Percentiles rank a stretch among this genome's conserved stretches.
Evolutionary conservation across 35 echinoderm and acorn worm species (phyloP).

Genomic region (Heliocidaris erythrogramma): DNA sequence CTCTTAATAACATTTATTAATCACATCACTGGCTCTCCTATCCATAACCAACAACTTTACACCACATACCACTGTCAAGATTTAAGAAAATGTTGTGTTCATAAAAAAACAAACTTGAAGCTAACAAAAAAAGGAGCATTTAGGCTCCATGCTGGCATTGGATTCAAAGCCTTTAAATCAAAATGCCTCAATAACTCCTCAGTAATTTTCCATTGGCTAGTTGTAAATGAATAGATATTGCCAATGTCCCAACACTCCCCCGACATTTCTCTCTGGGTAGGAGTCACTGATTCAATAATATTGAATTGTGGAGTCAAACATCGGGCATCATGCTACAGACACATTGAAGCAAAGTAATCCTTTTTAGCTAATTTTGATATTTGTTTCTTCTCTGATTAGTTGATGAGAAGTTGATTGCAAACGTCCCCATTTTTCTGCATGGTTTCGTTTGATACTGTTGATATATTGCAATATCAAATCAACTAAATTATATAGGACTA

Average conservation of each 20-base stretch:
- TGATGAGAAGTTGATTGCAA: constrained; percentile 12
- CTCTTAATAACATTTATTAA: too few relatives aligned
- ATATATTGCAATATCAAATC: not conserved
- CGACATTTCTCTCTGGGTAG: not conserved
- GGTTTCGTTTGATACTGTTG: not conserved
- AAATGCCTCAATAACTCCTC: not conserved
- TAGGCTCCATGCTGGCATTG: too few relatives aligned
- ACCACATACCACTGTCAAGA: too few relatives aligned
- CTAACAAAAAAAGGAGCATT: too few relatives aligned
- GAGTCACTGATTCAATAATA: not conserved
- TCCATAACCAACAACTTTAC: too few relatives aligned
- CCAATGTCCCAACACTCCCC: not conserved
- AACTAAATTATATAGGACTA: not conserved
- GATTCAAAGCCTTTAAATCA: not conserved
- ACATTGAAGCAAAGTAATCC: not conserved
- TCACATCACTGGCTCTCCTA: too few relatives aligned
- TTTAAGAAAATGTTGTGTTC: too few relatives aligned
- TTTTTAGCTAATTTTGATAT: not conserved
- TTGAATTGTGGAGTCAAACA: not conserved
- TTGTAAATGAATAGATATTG: not conserved
- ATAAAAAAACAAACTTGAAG: too few relatives aligned
- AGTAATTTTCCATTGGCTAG: not conserved
- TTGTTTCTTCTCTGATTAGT: not conserved
- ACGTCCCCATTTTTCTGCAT: not conserved
- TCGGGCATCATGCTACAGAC: not conserved